phyloP scores from a whole-genome alignment of 2,888 invertebrate genomes.

The Isotomurus palustris region DNA sequence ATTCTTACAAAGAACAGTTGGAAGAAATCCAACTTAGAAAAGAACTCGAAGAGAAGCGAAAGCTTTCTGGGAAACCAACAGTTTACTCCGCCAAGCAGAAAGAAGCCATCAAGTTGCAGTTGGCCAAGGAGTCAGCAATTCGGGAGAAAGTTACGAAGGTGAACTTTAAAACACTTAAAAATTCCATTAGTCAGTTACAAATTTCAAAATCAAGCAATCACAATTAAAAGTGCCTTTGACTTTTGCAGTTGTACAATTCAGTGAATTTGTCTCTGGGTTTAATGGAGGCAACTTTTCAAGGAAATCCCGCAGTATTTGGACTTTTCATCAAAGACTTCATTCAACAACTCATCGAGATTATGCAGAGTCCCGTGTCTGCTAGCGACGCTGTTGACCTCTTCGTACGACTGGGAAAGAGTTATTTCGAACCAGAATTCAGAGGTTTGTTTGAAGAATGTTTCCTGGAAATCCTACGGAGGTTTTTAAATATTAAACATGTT shows the following conservation, averaged over 20 bases:
- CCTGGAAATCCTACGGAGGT: background rate
- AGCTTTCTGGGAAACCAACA: slow-evolving; percentile 65
- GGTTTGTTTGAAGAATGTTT: background rate
- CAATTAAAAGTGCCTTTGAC: background rate
- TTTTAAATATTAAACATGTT: slow-evolving; percentile 41
- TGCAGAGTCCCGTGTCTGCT: slow-evolving; percentile 74
- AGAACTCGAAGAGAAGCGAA: slow-evolving; percentile 84
- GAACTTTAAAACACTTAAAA: background rate
- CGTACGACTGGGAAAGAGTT: slow-evolving; percentile 55
- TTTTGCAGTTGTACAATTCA: slow-evolving; percentile 46
- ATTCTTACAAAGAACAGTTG: slow-evolving; percentile 93
- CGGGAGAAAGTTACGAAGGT: slow-evolving; percentile 51
- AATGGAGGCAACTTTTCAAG: slow-evolving; percentile 49
- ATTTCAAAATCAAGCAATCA: no score
- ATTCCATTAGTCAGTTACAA: no score
- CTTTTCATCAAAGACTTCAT: slow-evolving; percentile 58
- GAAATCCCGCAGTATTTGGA: slow-evolving; percentile 56
- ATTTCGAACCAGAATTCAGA: slow-evolving; percentile 12
- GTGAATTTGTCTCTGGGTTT: slow-evolving; percentile 48
- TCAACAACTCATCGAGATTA: slow-evolving; percentile 59
- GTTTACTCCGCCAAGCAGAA: slow-evolving; percentile 82
- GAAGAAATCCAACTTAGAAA: slow-evolving; percentile 89
- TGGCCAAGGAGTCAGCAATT: slow-evolving; percentile 76
- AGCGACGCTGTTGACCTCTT: slow-evolving; percentile 61
- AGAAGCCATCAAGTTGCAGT: slow-evolving; percentile 80